A percentile compares a stretch with the other conserved stretches of the same genome.
These are phyloP conservation scores for Popillia japonica DNA, from an alignment of 1,140 invertebrate species.

Conservation along the genomic window DNA sequence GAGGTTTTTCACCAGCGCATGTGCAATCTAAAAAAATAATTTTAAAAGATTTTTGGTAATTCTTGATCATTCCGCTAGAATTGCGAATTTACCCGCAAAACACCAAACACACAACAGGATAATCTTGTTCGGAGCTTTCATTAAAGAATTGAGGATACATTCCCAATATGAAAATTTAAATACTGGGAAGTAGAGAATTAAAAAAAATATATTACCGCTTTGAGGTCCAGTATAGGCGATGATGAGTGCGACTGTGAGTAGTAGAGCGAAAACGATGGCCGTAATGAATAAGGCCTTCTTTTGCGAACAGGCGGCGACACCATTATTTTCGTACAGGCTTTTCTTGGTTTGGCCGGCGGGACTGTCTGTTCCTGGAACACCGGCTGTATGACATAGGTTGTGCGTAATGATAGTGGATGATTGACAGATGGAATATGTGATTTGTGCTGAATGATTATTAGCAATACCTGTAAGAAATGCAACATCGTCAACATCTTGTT, in stretches of 20 bases:
- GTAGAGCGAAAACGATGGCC: constrained; percentile 76
- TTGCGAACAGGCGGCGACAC: constrained; percentile 87
- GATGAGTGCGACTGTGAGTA: constrained; percentile 84
- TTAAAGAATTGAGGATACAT: too few species aligned
- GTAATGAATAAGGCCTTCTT: constrained; percentile 83
- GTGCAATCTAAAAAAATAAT: constrained; percentile 70
- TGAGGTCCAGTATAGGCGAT: constrained; percentile 89
- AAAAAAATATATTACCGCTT: too few species aligned
- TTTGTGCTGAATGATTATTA: constrained; percentile 52
- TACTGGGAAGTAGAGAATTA: too few species aligned
- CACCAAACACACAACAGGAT: too few species aligned
- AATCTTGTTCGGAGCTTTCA: too few species aligned
- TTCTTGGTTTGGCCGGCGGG: constrained; percentile 73
- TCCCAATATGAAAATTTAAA: too few species aligned
- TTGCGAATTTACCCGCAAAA: too few species aligned
- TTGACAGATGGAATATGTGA: constrained; percentile 56
- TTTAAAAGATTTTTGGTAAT: too few species aligned
- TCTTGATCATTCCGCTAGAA: too few species aligned
- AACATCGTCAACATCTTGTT: constrained; percentile 91
- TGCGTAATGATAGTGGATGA: constrained; percentile 53
- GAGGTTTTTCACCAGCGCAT: constrained; percentile 73
- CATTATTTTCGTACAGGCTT: constrained; percentile 76
- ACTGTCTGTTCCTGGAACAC: constrained; percentile 70
- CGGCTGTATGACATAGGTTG: constrained; percentile 57
- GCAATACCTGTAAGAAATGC: constrained; percentile 85